phyloP scores from a whole-genome alignment of 2,888 invertebrate genomes.

The Melangyna quadrimaculata region DNA sequence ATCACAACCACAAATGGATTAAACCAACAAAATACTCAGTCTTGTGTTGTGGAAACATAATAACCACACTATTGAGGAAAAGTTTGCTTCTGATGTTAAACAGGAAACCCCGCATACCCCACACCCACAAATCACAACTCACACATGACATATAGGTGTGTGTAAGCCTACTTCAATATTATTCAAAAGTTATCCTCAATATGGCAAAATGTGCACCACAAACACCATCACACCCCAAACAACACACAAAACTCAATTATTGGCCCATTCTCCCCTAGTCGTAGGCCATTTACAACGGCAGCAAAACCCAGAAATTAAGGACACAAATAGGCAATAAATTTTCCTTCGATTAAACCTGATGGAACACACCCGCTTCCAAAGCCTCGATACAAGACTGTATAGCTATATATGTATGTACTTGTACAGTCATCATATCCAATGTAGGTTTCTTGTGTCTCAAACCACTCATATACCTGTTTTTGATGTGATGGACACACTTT shows the following conservation, averaged over 20 bases:
- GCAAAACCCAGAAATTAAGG: constrained; percentile 58
- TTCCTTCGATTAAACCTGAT: constrained; percentile 57
- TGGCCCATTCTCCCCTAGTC: constrained; percentile 34
- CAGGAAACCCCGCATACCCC: neutral
- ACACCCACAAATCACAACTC: neutral
- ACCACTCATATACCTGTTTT: constrained; percentile 20
- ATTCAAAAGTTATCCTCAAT: neutral
- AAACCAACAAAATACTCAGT: constrained; percentile 12
- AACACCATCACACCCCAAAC: neutral
- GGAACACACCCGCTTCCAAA: neutral
- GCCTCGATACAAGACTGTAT: neutral
- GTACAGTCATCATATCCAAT: neutral
- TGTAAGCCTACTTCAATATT: neutral
- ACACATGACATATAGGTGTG: neutral
- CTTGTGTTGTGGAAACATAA: constrained; percentile 37
- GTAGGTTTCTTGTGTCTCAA: neutral
- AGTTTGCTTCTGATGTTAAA: constrained; percentile 27
- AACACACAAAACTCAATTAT: constrained; percentile 58
- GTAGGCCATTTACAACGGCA: constrained; percentile 50
- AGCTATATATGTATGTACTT: too few species aligned
- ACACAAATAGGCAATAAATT: constrained; percentile 65
- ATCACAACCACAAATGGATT: constrained; percentile 39
- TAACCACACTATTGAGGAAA: constrained; percentile 52
- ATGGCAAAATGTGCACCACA: neutral
- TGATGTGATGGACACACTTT: constrained; percentile 49